A percentile compares a stretch with the other conserved stretches of the same genome.
phyloP scores from a whole-genome alignment of 1,140 invertebrate genomes.

The Papilio aristodemus region DNA sequence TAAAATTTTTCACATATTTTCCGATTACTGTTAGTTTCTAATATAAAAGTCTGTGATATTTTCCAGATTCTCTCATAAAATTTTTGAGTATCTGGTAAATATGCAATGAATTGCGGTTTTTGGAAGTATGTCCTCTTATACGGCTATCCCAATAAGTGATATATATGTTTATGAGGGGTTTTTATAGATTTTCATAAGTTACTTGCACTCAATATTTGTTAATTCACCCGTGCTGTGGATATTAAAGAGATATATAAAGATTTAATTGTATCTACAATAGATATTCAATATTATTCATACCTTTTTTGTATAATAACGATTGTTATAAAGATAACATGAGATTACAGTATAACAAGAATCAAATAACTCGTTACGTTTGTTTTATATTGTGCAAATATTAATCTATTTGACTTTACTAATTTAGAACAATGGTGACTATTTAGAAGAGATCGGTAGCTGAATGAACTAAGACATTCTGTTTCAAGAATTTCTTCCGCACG shows the following conservation, averaged over 20 bases:
- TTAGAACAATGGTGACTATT: neutral
- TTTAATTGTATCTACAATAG: neutral
- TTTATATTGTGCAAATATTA: constrained; percentile 1
- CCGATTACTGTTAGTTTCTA: no score
- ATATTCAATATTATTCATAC: neutral
- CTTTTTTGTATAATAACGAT: neutral
- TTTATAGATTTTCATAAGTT: no score
- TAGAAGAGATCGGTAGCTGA: neutral
- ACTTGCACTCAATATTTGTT: no score
- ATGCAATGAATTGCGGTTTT: no score
- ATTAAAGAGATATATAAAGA: neutral
- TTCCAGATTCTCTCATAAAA: no score
- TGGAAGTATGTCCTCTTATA: no score
- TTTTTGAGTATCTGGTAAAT: no score
- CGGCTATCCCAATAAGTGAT: no score
- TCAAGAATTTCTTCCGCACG: neutral
- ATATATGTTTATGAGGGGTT: no score
- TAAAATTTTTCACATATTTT: no score
- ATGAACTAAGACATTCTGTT: neutral
- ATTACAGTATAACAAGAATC: neutral
- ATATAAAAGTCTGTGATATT: no score
- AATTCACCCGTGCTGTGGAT: no score
- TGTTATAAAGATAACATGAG: neutral
- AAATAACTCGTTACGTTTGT: neutral
- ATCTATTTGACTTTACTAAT: neutral